Evolutionary conservation across 2,797 vertebrate genomes (phyloP).

Genomic region (Peromyscus melanophrys): DNA sequence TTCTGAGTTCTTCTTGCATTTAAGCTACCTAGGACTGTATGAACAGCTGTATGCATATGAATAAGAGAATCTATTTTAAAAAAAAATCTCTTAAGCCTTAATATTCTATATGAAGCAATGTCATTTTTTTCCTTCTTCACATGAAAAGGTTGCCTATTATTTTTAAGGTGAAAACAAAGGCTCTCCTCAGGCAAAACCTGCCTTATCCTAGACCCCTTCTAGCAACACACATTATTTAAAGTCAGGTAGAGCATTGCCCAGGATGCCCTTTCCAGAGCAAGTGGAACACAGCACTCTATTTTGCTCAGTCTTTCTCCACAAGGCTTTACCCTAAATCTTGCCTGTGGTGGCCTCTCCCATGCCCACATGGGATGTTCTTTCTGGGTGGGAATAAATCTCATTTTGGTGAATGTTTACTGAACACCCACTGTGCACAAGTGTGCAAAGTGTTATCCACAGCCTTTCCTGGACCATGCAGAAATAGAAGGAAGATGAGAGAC

Average conservation of each 20-base stretch:
- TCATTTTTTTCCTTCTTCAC: not conserved
- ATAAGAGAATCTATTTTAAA: conserved; percentile 53
- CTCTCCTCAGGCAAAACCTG: not conserved
- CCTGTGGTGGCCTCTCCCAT: not conserved
- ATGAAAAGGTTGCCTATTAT: not conserved
- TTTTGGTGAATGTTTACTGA: not conserved
- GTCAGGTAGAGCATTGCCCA: not conserved
- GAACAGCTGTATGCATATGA: conserved; percentile 66
- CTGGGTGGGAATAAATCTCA: not conserved
- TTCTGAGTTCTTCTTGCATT: conserved; percentile 62
- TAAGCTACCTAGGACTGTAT: conserved; percentile 48
- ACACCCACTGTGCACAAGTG: not conserved
- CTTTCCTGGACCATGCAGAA: not conserved
- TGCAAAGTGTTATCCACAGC: not conserved
- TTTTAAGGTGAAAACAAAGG: conserved; percentile 69
- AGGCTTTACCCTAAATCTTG: not conserved
- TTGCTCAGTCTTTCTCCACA: not conserved
- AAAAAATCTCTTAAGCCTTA: conserved; percentile 24
- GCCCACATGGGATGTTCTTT: not conserved
- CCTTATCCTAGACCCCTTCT: not conserved
- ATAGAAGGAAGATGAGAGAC: not conserved
- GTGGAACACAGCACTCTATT: not conserved
- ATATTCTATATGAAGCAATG: conserved; percentile 32
- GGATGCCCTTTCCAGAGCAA: not conserved
- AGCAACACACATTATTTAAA: conserved; percentile 29